Evolutionary conservation across 1,140 invertebrate species (phyloP).

Genomic region (Capitella teleta): DNA sequence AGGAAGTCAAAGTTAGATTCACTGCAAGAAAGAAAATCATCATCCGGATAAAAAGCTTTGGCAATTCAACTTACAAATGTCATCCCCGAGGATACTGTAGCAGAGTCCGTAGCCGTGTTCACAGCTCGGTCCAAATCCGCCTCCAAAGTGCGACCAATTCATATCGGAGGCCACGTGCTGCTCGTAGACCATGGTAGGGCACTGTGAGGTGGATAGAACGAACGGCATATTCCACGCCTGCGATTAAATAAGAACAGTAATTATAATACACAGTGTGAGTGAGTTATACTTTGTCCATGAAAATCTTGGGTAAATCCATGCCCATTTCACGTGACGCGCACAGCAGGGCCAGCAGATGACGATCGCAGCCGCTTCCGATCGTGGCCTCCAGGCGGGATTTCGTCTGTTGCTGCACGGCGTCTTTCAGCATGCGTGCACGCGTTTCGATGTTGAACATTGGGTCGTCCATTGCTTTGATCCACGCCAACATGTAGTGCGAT

Average conservation of each 20-base stretch:
- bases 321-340: constrained; percentile 1
- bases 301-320: constrained; percentile 12
- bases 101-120: constrained; percentile 11
- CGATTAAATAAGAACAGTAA: too few relatives aligned
- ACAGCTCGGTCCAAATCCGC: constrained; percentile 15
- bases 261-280: too few relatives aligned
- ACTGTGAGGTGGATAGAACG: constrained; percentile 23
- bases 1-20: constrained; percentile 5
- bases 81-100: constrained; percentile 12
- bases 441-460: background rate
- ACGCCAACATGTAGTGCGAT: background rate
- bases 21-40: constrained; percentile 7
- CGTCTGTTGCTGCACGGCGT: background rate
- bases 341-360: background rate
- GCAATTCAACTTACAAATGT: constrained; percentile 19
- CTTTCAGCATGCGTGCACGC: background rate
- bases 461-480: background rate
- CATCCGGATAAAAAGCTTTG: too few relatives aligned
- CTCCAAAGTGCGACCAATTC: constrained; percentile 16
- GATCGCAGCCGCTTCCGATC: background rate
- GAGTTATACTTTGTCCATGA: constrained; percentile 18
- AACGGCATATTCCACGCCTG: constrained; percentile 14
- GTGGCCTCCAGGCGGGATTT: background rate
- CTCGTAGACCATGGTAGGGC: constrained; percentile 18
- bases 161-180: constrained; percentile 14